Percentiles rank a stretch among this genome's conserved stretches.
Conservation (phyloP, 1,140 invertebrate species). For the Spodoptera litura region DNA sequence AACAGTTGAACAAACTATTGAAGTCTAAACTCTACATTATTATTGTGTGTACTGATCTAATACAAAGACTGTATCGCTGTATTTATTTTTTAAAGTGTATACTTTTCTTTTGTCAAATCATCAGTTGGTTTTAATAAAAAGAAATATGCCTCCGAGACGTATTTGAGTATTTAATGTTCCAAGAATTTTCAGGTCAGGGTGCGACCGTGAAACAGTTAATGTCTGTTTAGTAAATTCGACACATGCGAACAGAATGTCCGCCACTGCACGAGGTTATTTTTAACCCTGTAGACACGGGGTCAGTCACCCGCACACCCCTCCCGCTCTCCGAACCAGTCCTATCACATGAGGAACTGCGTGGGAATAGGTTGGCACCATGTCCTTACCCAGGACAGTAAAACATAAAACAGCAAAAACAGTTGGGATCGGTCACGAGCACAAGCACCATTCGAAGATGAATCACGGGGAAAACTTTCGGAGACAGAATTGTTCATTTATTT, state of each 20-base stretch:
- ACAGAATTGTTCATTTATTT: too few relatives aligned
- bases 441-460: conserved; percentile 45
- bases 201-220: conserved; percentile 84
- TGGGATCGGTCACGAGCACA: conserved; percentile 49
- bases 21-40: neutral
- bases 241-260: conserved; percentile 84
- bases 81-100: too few relatives aligned
- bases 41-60: neutral
- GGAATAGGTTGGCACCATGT: conserved; percentile 74
- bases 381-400: conserved; percentile 61
- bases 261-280: conserved; percentile 82
- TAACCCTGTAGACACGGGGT: conserved; percentile 82
- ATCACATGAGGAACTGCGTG: conserved; percentile 82
- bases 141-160: neutral
- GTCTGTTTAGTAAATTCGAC: conserved; percentile 85
- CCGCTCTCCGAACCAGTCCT: conserved; percentile 77
- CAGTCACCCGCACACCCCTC: conserved; percentile 80
- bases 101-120: too few relatives aligned
- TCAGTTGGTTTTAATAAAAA: neutral
- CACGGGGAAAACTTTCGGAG: conserved; percentile 23
- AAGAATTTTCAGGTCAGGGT: conserved; percentile 80
- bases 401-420: conserved; percentile 60
- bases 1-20: conserved; percentile 30
- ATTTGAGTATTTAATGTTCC: conserved; percentile 57
- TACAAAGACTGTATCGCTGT: too few relatives aligned